Evolutionary conservation across 2,113 vertebrate genomes (phyloP).

Genomic region (Grallaria varia): DNA sequence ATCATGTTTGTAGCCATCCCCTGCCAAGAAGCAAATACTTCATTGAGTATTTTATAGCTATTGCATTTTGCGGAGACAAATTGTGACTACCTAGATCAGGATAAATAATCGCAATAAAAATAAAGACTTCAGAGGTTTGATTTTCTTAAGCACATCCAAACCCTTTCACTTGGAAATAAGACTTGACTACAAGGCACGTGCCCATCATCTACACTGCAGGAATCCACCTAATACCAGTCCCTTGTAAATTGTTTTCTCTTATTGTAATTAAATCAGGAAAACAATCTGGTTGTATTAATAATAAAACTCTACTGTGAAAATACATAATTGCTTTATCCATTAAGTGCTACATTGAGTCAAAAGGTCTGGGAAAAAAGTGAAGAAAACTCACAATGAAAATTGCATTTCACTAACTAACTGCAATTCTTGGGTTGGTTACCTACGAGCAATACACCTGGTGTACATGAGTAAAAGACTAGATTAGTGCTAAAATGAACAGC

Average conservation of each 20-base stretch:
- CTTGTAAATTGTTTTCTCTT: background rate
- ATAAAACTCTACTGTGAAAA: background rate
- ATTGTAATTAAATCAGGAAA: background rate
- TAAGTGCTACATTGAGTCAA: background rate
- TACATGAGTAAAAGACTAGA: background rate
- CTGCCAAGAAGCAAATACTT: conserved; percentile 47
- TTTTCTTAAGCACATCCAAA: conserved; percentile 10
- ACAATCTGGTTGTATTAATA: background rate
- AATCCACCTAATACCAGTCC: background rate
- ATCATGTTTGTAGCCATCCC: background rate
- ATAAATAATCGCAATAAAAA: conserved; percentile 36
- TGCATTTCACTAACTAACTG: background rate
- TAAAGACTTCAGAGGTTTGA: background rate
- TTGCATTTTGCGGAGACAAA: conserved; percentile 24
- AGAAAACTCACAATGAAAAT: background rate
- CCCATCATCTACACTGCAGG: background rate
- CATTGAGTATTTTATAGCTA: conserved; percentile 25
- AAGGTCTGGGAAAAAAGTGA: background rate
- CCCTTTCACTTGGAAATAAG: background rate
- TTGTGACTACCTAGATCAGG: background rate
- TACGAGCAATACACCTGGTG: background rate
- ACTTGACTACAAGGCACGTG: background rate
- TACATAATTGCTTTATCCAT: background rate
- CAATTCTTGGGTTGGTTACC: background rate
- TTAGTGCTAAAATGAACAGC: background rate